phyloP scores from a whole-genome alignment of 2,888 invertebrate genomes.

The Iphiclides podalirius region DNA sequence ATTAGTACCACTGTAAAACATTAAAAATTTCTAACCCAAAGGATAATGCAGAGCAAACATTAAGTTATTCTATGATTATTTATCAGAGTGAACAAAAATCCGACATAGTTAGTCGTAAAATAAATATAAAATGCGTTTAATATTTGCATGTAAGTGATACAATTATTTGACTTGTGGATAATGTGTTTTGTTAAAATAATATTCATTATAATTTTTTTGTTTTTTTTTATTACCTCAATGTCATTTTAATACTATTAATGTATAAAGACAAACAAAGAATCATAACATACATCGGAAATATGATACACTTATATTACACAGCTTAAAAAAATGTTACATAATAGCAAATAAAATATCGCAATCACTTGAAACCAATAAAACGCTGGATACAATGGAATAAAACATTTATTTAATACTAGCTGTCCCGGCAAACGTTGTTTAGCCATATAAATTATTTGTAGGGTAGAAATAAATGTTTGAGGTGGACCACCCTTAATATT shows the following conservation, averaged over 20 bases:
- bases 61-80: too few relatives aligned
- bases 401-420: conserved; percentile 28
- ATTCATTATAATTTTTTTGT: not conserved
- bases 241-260: conserved; percentile 12
- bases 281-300: too few relatives aligned
- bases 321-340: too few relatives aligned
- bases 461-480: too few relatives aligned
- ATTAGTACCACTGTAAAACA: too few relatives aligned
- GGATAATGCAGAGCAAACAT: too few relatives aligned
- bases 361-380: conserved; percentile 16
- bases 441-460: too few relatives aligned
- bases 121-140: not conserved
- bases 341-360: conserved; percentile 5
- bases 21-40: too few relatives aligned
- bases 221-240: conserved; percentile 14
- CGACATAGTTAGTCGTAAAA: not conserved
- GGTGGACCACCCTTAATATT: too few relatives aligned
- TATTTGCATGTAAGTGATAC: not conserved
- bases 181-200: conserved; percentile 10
- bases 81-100: not conserved
- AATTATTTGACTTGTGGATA: conserved; percentile 2
- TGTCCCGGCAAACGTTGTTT: too few relatives aligned
- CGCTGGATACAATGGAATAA: conserved; percentile 14
- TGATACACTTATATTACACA: too few relatives aligned
- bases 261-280: conserved; percentile 21